These are phyloP conservation scores for Ramphastos sulfuratus DNA, from an alignment of 2,113 vertebrate species.

Conservation along the genomic window DNA sequence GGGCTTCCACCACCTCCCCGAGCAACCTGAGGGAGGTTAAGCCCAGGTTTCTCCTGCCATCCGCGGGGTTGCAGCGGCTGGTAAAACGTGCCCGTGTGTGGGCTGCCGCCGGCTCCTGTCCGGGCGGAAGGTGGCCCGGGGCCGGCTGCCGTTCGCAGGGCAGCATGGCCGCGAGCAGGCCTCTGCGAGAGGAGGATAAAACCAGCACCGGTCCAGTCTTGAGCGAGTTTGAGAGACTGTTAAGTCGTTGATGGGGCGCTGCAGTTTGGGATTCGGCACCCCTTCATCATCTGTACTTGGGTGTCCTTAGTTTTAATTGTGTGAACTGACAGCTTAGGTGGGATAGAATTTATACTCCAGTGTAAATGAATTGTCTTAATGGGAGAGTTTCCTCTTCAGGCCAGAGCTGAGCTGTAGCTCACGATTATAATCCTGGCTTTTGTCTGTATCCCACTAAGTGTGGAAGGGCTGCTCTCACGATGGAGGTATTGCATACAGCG, in stretches of 20 bases:
- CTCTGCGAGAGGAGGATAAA: neutral
- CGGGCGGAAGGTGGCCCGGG: neutral
- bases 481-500: accelerated
- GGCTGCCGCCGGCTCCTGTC: neutral
- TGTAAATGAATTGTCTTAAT: neutral
- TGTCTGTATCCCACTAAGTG: accelerated
- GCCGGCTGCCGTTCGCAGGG: neutral
- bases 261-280: neutral
- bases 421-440: neutral
- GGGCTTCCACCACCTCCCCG: too few relatives aligned
- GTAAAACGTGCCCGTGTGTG: accelerated
- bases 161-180: neutral
- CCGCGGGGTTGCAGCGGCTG: neutral
- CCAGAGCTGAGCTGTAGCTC: neutral
- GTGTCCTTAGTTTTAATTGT: accelerated
- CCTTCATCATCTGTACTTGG: accelerated
- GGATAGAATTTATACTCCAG: accelerated
- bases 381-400: neutral
- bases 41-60: neutral
- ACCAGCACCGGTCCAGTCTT: neutral
- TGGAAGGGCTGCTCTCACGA: neutral
- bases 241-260: too few relatives aligned
- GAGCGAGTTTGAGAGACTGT: accelerated
- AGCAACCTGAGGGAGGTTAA: neutral
- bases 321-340: neutral